Percentiles rank a stretch among this genome's conserved stretches.
phyloP scores from a whole-genome alignment of 2,113 vertebrate genomes.

The Oophaga pumilio region DNA sequence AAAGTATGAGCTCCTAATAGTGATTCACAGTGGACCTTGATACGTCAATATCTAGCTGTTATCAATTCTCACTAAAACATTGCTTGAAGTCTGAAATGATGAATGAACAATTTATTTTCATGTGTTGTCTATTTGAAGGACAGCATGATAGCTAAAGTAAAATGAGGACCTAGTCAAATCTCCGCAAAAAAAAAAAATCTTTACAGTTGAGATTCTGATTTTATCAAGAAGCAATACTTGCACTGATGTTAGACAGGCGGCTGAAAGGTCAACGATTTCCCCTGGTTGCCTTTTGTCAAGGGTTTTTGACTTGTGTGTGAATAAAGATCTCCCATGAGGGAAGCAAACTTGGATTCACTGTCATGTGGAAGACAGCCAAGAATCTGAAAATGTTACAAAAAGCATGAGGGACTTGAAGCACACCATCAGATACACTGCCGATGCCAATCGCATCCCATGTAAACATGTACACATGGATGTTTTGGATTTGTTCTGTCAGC shows the following conservation, averaged over 20 bases:
- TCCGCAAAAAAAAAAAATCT: slow-evolving; percentile 69
- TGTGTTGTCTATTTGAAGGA: slow-evolving; percentile 77
- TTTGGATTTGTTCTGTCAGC: slow-evolving; percentile 85
- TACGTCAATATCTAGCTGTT: slow-evolving; percentile 2
- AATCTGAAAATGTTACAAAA: slow-evolving; percentile 89
- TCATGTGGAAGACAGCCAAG: slow-evolving; percentile 82
- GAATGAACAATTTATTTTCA: slow-evolving; percentile 73
- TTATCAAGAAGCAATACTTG: slow-evolving; percentile 84
- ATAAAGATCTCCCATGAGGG: slow-evolving; percentile 83
- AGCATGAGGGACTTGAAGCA: slow-evolving; percentile 82
- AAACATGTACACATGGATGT: slow-evolving; percentile 82
- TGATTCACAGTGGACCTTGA: slow-evolving; percentile 9
- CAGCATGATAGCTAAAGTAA: slow-evolving; percentile 75
- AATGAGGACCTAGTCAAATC: slow-evolving; percentile 75
- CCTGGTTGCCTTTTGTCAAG: slow-evolving; percentile 85
- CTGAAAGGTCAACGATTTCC: slow-evolving; percentile 85
- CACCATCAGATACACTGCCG: slow-evolving; percentile 74
- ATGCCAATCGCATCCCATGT: slow-evolving; percentile 79
- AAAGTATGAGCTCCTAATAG: not conserved
- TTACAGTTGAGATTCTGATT: slow-evolving; percentile 83
- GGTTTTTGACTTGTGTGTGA: slow-evolving; percentile 87
- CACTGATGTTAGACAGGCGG: slow-evolving; percentile 83
- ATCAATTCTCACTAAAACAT: slow-evolving; percentile 17
- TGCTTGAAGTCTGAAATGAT: slow-evolving; percentile 56
- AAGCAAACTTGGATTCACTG: slow-evolving; percentile 81